phyloP scores from a whole-genome alignment of 2,888 invertebrate species.

The Phasia obesa region DNA sequence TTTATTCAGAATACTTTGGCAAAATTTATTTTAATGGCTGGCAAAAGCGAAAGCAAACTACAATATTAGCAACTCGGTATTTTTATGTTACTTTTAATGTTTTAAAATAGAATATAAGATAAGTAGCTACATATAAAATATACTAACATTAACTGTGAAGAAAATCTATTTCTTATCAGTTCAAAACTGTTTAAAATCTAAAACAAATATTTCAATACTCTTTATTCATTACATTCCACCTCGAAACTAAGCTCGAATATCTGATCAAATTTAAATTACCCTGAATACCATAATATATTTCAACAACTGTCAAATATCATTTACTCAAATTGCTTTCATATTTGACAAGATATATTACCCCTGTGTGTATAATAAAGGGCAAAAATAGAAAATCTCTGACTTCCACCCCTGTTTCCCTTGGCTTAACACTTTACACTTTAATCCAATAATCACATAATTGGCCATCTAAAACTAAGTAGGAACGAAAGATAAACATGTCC shows the following conservation, averaged over 20 bases:
- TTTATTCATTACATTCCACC: too few relatives aligned
- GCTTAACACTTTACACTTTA: slow-evolving; percentile 48
- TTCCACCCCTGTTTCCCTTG: slow-evolving; percentile 4
- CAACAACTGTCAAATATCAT: slow-evolving; percentile 14
- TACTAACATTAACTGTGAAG: too few relatives aligned
- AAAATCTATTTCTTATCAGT: too few relatives aligned
- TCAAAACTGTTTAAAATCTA: too few relatives aligned
- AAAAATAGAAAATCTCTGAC: slow-evolving; percentile 1
- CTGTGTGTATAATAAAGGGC: neutral
- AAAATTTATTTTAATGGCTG: neutral
- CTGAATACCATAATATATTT: slow-evolving; percentile 19
- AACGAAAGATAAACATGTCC: slow-evolving; percentile 28
- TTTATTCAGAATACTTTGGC: too few relatives aligned
- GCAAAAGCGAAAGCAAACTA: neutral
- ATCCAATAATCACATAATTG: slow-evolving; percentile 66
- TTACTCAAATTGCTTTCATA: slow-evolving; percentile 25
- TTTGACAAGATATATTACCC: slow-evolving; percentile 13
- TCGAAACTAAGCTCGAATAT: neutral
- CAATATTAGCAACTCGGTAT: too few relatives aligned
- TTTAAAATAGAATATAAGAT: too few relatives aligned
- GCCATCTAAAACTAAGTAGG: slow-evolving; percentile 50
- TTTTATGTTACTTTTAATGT: too few relatives aligned
- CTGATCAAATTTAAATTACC: slow-evolving; percentile 20
- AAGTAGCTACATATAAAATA: too few relatives aligned
- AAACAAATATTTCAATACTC: too few relatives aligned